Base-by-base conservation (phyloP, 2,797 vertebrate genomes). In the Petrocephalus sullivani region DNA sequence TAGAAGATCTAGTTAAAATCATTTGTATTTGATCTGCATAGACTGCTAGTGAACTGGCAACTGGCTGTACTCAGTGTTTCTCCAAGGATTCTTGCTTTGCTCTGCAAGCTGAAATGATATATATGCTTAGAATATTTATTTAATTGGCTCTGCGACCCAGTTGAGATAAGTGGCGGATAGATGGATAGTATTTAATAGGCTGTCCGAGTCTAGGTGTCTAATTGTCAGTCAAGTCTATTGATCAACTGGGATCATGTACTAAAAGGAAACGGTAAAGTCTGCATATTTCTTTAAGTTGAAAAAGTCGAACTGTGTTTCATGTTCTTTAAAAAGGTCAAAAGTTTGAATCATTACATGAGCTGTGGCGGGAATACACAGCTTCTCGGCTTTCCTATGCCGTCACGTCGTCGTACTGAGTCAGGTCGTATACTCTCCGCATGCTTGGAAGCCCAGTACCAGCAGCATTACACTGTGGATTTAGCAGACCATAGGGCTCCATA, bases 211-310 rank as follows among this genome's bases (percentile, higher is more conserved):
- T n/a, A 81, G 41, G 16, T 41, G 8, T 81, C 75, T 81, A 49
- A 81, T 81, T 49, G 75, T 81, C 41, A 81, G 41, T 49, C 19
- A 10, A 28, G 37, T 81, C 75, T 81, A 81, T 81, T 81, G 75
- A 81, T 81, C 33, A 49, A 16, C 49, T 82, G 46, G 41, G 41
- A 23, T 82, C 21, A 54, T 84, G 53, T 3, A 54, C 21, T 23
- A 23, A 54, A 49, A 84, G 46, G 10, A 53, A 53, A 84, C 21
- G 12, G n/a, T 23, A 28, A 53, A 54, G 82, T 54, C 21, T 84
- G 82, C 51, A 84, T 84, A 84, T 84, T 84, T 53, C 23, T 84
- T 49, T 53, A 53, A 83, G 51, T 84, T 84, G 51, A 84, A 84
- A 84, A 84, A 84, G 46, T 83, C 46, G 0, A 78, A n/a, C 33